Evolutionary conservation across 2,888 invertebrate species (phyloP).

Genomic region (Myopa testacea): DNA sequence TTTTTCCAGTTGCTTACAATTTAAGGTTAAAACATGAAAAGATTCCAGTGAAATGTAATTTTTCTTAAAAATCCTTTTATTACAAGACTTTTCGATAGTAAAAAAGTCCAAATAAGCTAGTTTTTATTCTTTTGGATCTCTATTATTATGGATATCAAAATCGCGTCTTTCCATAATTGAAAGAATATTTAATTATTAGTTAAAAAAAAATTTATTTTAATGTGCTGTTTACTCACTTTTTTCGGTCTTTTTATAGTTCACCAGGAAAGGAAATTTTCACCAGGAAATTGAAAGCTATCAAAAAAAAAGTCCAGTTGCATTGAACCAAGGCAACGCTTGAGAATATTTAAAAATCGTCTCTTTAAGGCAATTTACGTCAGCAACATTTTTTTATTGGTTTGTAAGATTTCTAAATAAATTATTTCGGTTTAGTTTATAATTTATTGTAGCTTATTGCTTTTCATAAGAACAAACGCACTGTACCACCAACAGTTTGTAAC

Average conservation of each 20-base stretch:
- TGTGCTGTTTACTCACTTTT: neutral
- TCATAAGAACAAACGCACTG: slow-evolving; percentile 39
- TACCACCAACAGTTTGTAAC: neutral
- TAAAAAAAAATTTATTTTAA: neutral
- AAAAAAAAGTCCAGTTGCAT: neutral
- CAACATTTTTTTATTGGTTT: slow-evolving; percentile 31
- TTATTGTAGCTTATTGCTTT: too few species aligned
- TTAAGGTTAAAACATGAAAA: too few species aligned
- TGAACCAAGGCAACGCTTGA: neutral
- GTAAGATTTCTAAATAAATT: slow-evolving; percentile 22
- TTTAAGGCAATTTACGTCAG: slow-evolving; percentile 6
- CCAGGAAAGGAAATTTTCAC: too few species aligned
- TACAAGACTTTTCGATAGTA: too few species aligned
- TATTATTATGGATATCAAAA: too few species aligned
- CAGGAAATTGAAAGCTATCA: neutral
- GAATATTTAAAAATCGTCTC: slow-evolving; percentile 4
- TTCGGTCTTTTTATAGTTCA: neutral
- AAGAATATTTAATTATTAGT: neutral
- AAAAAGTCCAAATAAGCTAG: too few species aligned
- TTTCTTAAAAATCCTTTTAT: too few species aligned
- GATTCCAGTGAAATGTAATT: too few species aligned
- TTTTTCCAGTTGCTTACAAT: too few species aligned
- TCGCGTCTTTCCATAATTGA: neutral
- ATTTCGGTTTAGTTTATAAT: neutral
- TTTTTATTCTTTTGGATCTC: too few species aligned